These are phyloP conservation scores for Cotesia congregata DNA, from an alignment of 2,888 invertebrate genomes.

Conservation along the genomic window DNA sequence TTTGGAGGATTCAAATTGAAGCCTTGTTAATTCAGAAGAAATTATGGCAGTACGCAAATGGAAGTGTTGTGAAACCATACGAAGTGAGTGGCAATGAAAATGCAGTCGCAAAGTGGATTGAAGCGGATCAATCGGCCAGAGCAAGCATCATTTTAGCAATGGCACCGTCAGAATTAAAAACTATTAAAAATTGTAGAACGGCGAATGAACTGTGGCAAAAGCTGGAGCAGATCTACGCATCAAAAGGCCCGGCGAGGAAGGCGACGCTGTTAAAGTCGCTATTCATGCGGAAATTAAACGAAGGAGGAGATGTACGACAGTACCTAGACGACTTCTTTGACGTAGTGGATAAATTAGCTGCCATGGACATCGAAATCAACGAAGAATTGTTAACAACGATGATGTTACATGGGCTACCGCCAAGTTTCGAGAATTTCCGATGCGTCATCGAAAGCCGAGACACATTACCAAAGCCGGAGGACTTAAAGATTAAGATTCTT, in stretches of 20 bases:
- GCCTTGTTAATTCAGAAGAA: conserved; percentile 35
- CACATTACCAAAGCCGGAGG: conserved; percentile 38
- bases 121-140: conserved; percentile 29
- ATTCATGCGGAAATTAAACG: conserved; percentile 56
- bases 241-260: conserved; percentile 64
- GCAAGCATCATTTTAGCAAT: conserved; percentile 28
- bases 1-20: conserved; percentile 32
- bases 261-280: conserved; percentile 64
- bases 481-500: conserved; percentile 36
- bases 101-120: conserved; percentile 15
- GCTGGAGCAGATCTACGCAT: conserved; percentile 59
- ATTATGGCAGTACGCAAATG: conserved; percentile 29
- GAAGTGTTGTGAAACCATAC: conserved; percentile 19
- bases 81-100: conserved; percentile 1
- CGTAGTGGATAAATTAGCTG: conserved; percentile 58
- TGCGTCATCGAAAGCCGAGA: conserved; percentile 43
- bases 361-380: conserved; percentile 58
- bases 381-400: conserved; percentile 59
- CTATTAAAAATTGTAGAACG: conserved; percentile 43
- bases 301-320: conserved; percentile 57
- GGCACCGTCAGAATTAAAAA: conserved; percentile 29
- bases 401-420: conserved; percentile 46
- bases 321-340: conserved; percentile 62
- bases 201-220: conserved; percentile 62
- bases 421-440: conserved; percentile 43